Conservation (phyloP, 2,888 invertebrate species). For the Cryptus viduatorius region DNA sequence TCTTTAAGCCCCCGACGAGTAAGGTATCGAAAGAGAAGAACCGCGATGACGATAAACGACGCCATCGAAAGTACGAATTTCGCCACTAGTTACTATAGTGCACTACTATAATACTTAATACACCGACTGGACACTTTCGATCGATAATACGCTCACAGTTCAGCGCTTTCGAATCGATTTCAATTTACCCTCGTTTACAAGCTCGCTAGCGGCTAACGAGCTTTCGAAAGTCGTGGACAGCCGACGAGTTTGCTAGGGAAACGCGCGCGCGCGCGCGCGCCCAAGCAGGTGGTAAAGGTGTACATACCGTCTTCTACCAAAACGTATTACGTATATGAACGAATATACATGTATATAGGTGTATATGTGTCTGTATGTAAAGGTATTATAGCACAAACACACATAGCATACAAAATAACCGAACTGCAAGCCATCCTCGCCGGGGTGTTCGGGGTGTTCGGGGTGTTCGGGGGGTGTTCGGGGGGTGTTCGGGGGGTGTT, state of each 20-base stretch:
- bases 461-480: slow-evolving; percentile 59
- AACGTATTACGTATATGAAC: slow-evolving; percentile 25
- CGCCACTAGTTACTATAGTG: slow-evolving; percentile 15
- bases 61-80: background rate
- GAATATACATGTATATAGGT: background rate
- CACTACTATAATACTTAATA: slow-evolving; percentile 43
- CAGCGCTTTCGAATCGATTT: slow-evolving; percentile 81
- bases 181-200: slow-evolving; percentile 84
- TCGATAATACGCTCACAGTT: slow-evolving; percentile 66
- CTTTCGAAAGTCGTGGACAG: slow-evolving; percentile 84
- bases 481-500: slow-evolving; percentile 53
- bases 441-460: slow-evolving; percentile 64
- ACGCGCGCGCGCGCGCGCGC: slow-evolving; percentile 69
- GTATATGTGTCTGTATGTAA: background rate
- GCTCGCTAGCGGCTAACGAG: slow-evolving; percentile 83
- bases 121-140: slow-evolving; percentile 43
- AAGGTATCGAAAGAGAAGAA: background rate
- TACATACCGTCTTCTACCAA: slow-evolving; percentile 36
- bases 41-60: slow-evolving; percentile 1
- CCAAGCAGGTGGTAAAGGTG: slow-evolving; percentile 56
- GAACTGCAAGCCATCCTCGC: slow-evolving; percentile 2
- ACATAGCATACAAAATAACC: slow-evolving; percentile 23
- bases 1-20: background rate
- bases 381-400: background rate
- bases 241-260: slow-evolving; percentile 81